phyloP scores from a whole-genome alignment of 2,888 invertebrate genomes.

The Polydrusus pterygomalis region DNA sequence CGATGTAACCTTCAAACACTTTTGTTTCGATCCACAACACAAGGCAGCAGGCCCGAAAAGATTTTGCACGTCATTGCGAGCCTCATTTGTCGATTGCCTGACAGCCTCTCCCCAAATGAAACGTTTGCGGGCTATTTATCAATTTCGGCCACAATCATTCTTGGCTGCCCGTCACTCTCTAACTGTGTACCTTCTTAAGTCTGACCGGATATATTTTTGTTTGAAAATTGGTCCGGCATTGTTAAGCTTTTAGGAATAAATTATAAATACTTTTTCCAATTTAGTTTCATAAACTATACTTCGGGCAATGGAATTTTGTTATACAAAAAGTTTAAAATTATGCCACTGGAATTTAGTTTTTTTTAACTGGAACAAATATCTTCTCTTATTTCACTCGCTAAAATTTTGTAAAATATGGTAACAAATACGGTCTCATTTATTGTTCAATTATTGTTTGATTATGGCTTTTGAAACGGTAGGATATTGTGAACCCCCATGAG shows the following conservation, averaged over 20 bases:
- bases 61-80: slow-evolving; percentile 37
- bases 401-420: too few species aligned
- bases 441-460: too few species aligned
- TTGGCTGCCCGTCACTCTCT: slow-evolving; percentile 31
- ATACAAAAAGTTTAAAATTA: too few species aligned
- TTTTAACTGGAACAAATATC: too few species aligned
- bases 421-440: too few species aligned
- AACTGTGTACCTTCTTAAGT: slow-evolving; percentile 35
- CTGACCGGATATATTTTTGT: slow-evolving; percentile 34
- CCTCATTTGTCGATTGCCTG: slow-evolving; percentile 44
- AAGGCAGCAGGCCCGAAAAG: slow-evolving; percentile 15
- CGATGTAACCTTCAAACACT: slow-evolving; percentile 13
- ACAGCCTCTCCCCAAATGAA: slow-evolving; percentile 38
- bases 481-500: too few species aligned
- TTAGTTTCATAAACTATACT: too few species aligned
- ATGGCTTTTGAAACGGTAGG: too few species aligned
- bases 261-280: too few species aligned
- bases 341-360: too few species aligned
- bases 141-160: slow-evolving; percentile 42
- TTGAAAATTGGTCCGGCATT: not conserved
- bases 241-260: slow-evolving; percentile 21
- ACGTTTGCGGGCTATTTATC: slow-evolving; percentile 41
- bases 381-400: too few species aligned
- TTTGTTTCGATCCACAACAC: slow-evolving; percentile 19
- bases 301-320: too few species aligned